phyloP scores from a whole-genome alignment of 2,888 invertebrate species.

The Drosophila testacea region DNA sequence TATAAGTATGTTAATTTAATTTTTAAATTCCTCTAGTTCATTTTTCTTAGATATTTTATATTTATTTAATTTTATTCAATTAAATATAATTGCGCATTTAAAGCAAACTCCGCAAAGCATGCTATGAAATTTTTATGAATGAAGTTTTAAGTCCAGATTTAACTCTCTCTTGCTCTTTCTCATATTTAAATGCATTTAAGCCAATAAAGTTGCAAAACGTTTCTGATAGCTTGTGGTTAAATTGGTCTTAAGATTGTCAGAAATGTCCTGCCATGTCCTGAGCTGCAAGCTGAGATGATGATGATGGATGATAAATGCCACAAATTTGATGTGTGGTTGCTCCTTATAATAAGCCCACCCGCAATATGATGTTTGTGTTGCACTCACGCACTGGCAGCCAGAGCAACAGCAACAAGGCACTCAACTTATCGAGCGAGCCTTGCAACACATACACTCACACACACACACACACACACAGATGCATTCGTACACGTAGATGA shows the following conservation, averaged over 20 bases:
- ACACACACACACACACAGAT: constrained; percentile 8
- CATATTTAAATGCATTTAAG: background rate
- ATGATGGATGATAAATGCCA: constrained; percentile 32
- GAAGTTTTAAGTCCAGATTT: background rate
- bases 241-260: constrained; percentile 2
- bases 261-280: constrained; percentile 5
- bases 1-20: no score
- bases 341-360: constrained; percentile 49
- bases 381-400: constrained; percentile 60
- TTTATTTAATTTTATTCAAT: background rate
- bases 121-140: constrained; percentile 16
- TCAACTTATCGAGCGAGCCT: constrained; percentile 59
- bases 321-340: constrained; percentile 29
- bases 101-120: constrained; percentile 19
- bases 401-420: constrained; percentile 50
- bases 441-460: constrained; percentile 18
- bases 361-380: constrained; percentile 65
- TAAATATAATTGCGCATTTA: background rate
- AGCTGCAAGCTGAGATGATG: constrained; percentile 17
- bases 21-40: background rate
- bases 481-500: constrained; percentile 31
- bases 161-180: background rate
- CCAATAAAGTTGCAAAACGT: background rate
- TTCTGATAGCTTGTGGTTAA: constrained; percentile 7
- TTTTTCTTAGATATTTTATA: background rate